Percentiles rank a stretch among this genome's conserved stretches.
Conservation (phyloP, 2,113 vertebrate genomes). For the Bos taurus region DNA sequence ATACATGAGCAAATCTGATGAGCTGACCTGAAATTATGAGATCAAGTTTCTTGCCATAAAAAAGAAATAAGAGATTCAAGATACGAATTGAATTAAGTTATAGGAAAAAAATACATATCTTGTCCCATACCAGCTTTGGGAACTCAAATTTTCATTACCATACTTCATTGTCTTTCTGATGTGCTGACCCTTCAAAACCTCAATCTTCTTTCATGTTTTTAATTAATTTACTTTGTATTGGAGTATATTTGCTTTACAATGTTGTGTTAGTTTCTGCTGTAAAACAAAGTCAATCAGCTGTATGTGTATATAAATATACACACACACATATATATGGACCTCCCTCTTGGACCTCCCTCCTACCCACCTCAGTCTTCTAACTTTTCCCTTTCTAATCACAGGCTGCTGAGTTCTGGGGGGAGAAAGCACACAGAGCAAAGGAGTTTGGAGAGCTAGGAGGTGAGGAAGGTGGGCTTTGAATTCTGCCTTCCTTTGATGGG, state of each 20-base stretch:
- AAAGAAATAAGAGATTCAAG: not conserved
- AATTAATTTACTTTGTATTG: not conserved
- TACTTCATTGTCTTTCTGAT: not conserved
- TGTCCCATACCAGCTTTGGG: not conserved
- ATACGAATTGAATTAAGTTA: not conserved
- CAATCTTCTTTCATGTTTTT: not conserved
- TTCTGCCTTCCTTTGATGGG: not conserved
- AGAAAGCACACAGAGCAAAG: accelerated
- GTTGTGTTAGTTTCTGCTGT: not conserved
- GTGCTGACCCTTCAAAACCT: not conserved
- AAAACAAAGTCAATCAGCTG: not conserved
- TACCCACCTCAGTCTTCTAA: not conserved
- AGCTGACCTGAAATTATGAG: not conserved
- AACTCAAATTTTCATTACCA: not conserved
- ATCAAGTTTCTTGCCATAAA: not conserved
- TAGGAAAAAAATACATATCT: not conserved
- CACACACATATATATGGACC: not conserved
- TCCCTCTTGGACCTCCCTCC: not conserved
- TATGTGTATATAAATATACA: not conserved
- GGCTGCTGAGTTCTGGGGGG: not conserved
- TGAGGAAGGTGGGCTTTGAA: not conserved
- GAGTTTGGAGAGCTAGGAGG: not conserved
- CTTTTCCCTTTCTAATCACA: not conserved
- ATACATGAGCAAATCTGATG: not conserved
- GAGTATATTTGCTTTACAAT: not conserved